Conservation (phyloP, 2,888 invertebrate species). For the Spatulosminthurus flaviceps region DNA sequence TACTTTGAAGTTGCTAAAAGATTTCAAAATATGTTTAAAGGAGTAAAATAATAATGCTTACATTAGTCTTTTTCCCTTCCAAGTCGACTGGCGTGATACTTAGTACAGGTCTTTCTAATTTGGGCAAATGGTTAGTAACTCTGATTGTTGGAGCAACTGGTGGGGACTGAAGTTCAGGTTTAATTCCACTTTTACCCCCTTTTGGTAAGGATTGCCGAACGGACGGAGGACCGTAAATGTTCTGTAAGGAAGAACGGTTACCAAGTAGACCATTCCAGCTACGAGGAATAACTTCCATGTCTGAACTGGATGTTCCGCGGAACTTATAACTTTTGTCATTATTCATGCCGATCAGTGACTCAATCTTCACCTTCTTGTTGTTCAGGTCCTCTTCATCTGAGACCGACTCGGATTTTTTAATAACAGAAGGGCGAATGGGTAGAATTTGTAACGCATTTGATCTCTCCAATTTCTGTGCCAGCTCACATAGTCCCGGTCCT, state of each 20-base stretch:
- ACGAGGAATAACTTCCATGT: slow-evolving; percentile 35
- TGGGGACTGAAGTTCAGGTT: slow-evolving; percentile 18
- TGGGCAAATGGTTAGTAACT: slow-evolving; percentile 11
- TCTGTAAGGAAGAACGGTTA: slow-evolving; percentile 23
- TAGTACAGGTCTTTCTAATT: slow-evolving; percentile 44
- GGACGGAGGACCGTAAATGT: slow-evolving; percentile 18
- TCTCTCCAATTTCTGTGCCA: slow-evolving; percentile 61
- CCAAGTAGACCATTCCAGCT: slow-evolving; percentile 36
- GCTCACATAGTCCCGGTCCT: slow-evolving; percentile 59
- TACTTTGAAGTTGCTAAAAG: no score
- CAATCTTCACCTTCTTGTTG: slow-evolving; percentile 52
- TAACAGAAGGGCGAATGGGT: slow-evolving; percentile 58
- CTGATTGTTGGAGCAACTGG: slow-evolving; percentile 19
- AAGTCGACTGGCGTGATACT: slow-evolving; percentile 48
- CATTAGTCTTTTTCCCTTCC: slow-evolving; percentile 34
- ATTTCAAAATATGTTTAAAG: no score
- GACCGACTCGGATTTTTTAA: slow-evolving; percentile 49
- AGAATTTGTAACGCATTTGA: slow-evolving; percentile 62
- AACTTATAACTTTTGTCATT: slow-evolving; percentile 6
- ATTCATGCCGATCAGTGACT: slow-evolving; percentile 20
- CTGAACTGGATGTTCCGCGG: background rate
- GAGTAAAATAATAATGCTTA: no score
- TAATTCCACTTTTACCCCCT: slow-evolving; percentile 21
- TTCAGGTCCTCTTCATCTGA: slow-evolving; percentile 38
- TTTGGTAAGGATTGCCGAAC: background rate